Evolutionary conservation across 53 echinoderm and acorn worm species (phyloP), one percentile per base, ranked within the genome.

Genomic region (Henricia sp.): DNA sequence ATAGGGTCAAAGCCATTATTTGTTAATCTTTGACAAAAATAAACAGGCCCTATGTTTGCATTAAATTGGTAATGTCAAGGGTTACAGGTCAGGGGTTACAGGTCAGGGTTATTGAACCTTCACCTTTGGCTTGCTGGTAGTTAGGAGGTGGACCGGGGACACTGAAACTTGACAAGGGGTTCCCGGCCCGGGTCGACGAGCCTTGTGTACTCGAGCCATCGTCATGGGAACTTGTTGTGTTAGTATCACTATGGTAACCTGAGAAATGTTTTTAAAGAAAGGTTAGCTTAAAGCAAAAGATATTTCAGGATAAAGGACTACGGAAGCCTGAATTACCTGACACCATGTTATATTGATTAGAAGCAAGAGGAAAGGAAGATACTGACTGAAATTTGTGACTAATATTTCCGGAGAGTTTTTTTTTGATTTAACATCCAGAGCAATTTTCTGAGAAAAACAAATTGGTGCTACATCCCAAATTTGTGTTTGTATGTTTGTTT

Each of bases 181-280:
- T 92, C 68, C 82, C 69, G 13, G 77, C 89, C 21, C 89, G 75
- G 11, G 86, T 83, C 12, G 86, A 83, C 34, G 92, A 89, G 41
- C 86, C 83, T 56, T 86, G 85, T 25, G 93, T 91, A 29, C 88
- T 89, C 26, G 86, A 84, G 50, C 86, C 83, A 35, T 94, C 97
- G 46, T 92, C 95, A 37, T 95, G 94, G 63, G 99, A 99, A 67
- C 91, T 89, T 26, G 91, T 83, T 9, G 86, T 86, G 76, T 91
- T 95, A 72, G 92, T 95, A 67, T 99, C 99, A 73, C 99, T 99
- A 88, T 99, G 99, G 90, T 99, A 99, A 86, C 99, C 99, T 97
- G 92, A 50, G 52, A 43, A 67, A 14, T 24, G 76, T 76, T 76
- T 57, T 57, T 39, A 76, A 58, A 53, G 67, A 14, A 66, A 72